phyloP scores from a whole-genome alignment of 1,140 invertebrate genomes.

The Brachionus koreanus region DNA sequence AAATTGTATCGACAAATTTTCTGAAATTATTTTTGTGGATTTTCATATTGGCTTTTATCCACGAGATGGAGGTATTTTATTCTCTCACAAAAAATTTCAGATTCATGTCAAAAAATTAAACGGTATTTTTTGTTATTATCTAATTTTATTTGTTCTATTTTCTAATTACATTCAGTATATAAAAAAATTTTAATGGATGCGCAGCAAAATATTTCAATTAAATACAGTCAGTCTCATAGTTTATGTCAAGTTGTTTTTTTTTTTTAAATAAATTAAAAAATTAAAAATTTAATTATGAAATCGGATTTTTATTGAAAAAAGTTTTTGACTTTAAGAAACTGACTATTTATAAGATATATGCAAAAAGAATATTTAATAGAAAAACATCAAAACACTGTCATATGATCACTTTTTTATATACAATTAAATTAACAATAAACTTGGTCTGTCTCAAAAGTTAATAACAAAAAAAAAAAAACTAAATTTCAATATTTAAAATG shows the following conservation, averaged over 20 bases:
- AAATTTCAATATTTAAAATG: too few species aligned
- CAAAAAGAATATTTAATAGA: neutral
- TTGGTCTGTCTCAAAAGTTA: neutral
- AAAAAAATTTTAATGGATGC: too few species aligned
- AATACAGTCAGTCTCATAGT: neutral
- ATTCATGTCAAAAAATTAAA: neutral
- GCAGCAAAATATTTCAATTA: too few species aligned
- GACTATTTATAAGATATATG: too few species aligned
- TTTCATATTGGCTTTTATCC: neutral
- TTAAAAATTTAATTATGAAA: neutral
- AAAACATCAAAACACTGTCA: neutral
- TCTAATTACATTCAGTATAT: too few species aligned
- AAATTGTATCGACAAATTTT: neutral
- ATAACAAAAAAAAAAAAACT: neutral
- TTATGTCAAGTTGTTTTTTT: neutral
- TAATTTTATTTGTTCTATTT: too few species aligned
- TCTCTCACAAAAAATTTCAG: neutral
- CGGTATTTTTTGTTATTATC: too few species aligned
- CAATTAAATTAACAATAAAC: too few species aligned
- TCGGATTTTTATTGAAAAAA: neutral
- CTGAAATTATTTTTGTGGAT: neutral
- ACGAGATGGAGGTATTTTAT: neutral
- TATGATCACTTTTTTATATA: too few species aligned
- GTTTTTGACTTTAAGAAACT: too few species aligned
- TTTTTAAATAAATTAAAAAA: neutral